Conservation (phyloP, 2,797 vertebrate genomes). For the Taeniopygia guttata region DNA sequence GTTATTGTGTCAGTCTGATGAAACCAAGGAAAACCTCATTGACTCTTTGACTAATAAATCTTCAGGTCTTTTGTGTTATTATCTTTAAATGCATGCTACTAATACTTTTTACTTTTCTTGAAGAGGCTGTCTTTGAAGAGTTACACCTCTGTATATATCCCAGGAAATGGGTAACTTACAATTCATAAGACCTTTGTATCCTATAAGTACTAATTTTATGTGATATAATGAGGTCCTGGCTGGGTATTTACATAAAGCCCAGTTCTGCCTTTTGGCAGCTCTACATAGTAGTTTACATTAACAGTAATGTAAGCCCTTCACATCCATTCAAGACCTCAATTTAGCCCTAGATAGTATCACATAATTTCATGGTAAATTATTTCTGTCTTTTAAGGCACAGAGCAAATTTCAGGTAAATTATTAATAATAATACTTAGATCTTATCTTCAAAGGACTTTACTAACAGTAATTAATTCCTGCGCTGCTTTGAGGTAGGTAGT, state of each 20-base stretch:
- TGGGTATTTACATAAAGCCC: constrained; percentile 21
- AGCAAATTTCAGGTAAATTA: constrained; percentile 71
- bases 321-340: constrained; percentile 54
- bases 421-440: constrained; percentile 69
- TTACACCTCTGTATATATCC: neutral
- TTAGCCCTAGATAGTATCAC: constrained; percentile 54
- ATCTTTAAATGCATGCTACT: neutral
- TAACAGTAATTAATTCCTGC: constrained; percentile 65
- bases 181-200: neutral
- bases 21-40: neutral
- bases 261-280: constrained; percentile 23
- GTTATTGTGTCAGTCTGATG: neutral
- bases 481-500: constrained; percentile 32
- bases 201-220: constrained; percentile 35
- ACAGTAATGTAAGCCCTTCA: constrained; percentile 11
- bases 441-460: constrained; percentile 67
- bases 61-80: neutral
- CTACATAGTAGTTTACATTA: constrained; percentile 41
- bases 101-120: neutral
- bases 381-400: constrained; percentile 65
- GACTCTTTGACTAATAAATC: neutral
- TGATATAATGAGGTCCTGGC: constrained; percentile 23
- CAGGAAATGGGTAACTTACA: neutral
- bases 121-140: neutral
- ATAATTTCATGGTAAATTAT: constrained; percentile 65